A percentile compares a stretch with the other conserved stretches of the same genome.
These are phyloP conservation scores for Antheraea pernyi DNA, from an alignment of 1,140 invertebrate species.

Conservation along the genomic window DNA sequence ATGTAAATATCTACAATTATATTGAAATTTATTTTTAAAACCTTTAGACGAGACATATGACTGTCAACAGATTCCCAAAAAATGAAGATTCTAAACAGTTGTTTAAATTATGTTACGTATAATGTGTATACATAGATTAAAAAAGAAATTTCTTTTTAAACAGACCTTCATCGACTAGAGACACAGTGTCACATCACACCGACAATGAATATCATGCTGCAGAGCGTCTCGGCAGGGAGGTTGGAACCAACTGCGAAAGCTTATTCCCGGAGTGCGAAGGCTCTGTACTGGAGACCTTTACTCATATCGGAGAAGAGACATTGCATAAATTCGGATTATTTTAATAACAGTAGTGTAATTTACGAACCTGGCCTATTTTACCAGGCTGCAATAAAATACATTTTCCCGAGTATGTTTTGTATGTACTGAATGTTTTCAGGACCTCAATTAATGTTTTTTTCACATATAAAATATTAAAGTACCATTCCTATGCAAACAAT, in stretches of 20 bases:
- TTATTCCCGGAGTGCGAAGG: conserved; percentile 83
- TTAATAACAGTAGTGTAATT: conserved; percentile 11
- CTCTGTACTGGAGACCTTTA: conserved; percentile 83
- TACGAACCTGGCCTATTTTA: not conserved
- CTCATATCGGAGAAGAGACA: conserved; percentile 71
- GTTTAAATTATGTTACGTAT: no score
- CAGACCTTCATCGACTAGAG: conserved; percentile 83
- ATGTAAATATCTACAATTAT: no score
- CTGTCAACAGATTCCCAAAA: no score
- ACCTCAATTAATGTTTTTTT: no score
- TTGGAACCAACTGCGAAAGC: conserved; percentile 77
- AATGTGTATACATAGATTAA: not conserved
- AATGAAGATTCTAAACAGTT: no score
- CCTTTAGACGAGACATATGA: no score
- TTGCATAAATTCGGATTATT: conserved; percentile 64
- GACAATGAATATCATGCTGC: conserved; percentile 86
- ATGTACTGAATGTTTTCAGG: no score
- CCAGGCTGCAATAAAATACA: not conserved
- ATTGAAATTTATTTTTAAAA: no score
- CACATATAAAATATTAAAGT: no score
- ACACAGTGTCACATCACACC: conserved; percentile 80
- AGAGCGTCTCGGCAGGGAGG: conserved; percentile 82
- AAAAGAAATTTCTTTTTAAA: conserved; percentile 17
- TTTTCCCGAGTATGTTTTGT: not conserved
- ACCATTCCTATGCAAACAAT: no score